Evolutionary conservation across 1,140 invertebrate genomes (phyloP).

Genomic region (Araneus ventricosus): DNA sequence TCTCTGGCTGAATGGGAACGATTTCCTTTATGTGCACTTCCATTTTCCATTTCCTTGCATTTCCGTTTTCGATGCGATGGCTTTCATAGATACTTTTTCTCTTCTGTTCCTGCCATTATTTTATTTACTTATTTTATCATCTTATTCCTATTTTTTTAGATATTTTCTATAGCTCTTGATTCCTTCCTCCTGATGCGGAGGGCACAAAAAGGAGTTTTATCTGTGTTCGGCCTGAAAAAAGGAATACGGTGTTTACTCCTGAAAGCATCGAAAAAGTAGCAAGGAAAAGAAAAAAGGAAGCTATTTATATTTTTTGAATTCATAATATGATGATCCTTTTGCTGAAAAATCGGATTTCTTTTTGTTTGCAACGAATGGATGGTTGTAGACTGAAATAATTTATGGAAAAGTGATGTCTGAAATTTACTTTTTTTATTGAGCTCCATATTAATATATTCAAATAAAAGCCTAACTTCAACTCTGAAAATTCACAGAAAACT

Average conservation of each 20-base stretch:
- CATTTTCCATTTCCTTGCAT: constrained; percentile 59
- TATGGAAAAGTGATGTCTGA: no score
- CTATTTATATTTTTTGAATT: neutral
- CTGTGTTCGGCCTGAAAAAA: no score
- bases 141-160: constrained; percentile 42
- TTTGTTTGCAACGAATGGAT: neutral
- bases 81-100: constrained; percentile 44
- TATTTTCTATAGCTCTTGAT: constrained; percentile 27
- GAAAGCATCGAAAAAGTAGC: no score
- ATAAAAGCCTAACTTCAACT: no score
- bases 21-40: constrained; percentile 50
- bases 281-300: neutral
- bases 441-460: no score
- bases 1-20: neutral
- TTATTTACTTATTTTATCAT: constrained; percentile 45
- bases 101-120: constrained; percentile 35
- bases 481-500: no score
- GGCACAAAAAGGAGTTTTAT: neutral
- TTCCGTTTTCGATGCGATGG: constrained; percentile 27
- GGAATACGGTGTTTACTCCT: neutral
- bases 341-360: neutral
- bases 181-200: neutral
- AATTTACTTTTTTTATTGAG: no score
- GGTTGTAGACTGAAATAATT: neutral
- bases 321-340: neutral